Evolutionary conservation across 2,797 vertebrate species (phyloP).

Genomic region (Ibycter americanus): DNA sequence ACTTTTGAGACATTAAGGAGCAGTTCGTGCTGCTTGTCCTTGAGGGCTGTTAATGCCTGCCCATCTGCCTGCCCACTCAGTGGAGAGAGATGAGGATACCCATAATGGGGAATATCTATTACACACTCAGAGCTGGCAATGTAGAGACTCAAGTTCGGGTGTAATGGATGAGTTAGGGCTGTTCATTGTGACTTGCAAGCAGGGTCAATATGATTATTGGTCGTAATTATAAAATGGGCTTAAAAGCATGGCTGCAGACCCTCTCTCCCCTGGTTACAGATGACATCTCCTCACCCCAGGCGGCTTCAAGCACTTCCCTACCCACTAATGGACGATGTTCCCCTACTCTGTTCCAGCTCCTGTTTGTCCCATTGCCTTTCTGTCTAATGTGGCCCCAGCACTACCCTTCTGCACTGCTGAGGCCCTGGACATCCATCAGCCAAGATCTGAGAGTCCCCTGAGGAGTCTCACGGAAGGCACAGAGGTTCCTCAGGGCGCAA

Average conservation of each 20-base stretch:
- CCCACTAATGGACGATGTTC: background rate
- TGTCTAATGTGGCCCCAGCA: background rate
- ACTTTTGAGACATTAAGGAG: background rate
- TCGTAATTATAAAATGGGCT: background rate
- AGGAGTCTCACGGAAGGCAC: background rate
- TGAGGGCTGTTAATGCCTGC: background rate
- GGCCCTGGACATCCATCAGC: background rate
- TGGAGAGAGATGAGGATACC: background rate
- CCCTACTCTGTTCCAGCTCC: background rate
- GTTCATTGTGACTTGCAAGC: background rate
- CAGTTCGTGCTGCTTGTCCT: background rate
- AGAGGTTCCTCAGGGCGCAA: background rate
- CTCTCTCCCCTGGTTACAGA: background rate
- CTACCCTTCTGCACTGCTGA: background rate
- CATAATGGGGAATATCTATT: background rate
- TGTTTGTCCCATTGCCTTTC: background rate
- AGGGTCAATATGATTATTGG: background rate
- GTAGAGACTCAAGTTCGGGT: background rate
- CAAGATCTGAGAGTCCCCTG: no score
- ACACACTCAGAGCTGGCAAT: background rate
- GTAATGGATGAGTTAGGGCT: background rate
- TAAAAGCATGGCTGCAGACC: background rate
- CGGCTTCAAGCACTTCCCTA: background rate
- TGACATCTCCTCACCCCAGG: background rate
- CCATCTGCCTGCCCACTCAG: background rate